Conservation (phyloP, 2,888 invertebrate species). For the Mechanitis messenoides region DNA sequence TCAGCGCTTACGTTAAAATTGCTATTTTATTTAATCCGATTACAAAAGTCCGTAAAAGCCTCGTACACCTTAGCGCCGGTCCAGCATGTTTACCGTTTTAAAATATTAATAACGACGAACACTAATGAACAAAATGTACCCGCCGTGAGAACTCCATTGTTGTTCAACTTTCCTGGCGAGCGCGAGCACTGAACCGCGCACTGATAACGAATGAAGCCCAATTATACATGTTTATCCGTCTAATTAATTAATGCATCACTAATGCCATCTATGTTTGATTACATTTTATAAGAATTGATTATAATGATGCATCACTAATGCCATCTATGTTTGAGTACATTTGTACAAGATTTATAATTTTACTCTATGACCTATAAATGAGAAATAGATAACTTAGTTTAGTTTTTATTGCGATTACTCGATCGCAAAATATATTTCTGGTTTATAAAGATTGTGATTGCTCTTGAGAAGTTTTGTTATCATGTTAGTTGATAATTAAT, state of each 20-base stretch:
- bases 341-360: too few relatives aligned
- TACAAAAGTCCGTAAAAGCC: not conserved
- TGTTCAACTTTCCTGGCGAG: conserved; percentile 45
- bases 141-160: conserved; percentile 52
- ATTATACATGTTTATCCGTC: conserved; percentile 65
- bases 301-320: conserved; percentile 27
- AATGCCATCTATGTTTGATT: conserved; percentile 14
- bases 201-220: conserved; percentile 58
- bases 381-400: too few relatives aligned
- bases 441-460: too few relatives aligned
- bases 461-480: too few relatives aligned
- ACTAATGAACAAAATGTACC: conserved; percentile 60
- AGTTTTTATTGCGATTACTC: too few relatives aligned
- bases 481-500: not conserved
- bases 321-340: conserved; percentile 7
- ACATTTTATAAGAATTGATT: too few relatives aligned
- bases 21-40: too few relatives aligned
- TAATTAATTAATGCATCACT: conserved; percentile 57
- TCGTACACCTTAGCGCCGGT: too few relatives aligned
- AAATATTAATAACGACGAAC: conserved; percentile 68
- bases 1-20: too few relatives aligned
- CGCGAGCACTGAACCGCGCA: conserved; percentile 42
- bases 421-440: too few relatives aligned
- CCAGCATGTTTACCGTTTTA: conserved; percentile 54
- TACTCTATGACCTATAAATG: too few relatives aligned